These are phyloP conservation scores for Amazona guildingii DNA, from an alignment of 2,113 vertebrate species.

Conservation along the genomic window DNA sequence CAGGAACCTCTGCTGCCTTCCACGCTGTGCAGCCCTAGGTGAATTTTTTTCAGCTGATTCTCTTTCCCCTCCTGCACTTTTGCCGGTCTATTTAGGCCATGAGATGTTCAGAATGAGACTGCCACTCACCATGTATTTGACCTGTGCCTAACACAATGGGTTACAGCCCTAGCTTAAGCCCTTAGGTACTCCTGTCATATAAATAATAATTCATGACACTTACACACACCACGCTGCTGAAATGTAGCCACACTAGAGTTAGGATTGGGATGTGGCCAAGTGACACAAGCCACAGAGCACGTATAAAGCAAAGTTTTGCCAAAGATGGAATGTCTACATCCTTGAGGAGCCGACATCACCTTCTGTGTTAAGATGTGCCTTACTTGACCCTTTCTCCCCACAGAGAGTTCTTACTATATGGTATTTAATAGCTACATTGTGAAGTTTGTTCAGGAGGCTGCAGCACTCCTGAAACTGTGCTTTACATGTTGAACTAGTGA, in stretches of 20 bases:
- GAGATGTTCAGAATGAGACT: not conserved
- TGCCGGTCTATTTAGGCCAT: not conserved
- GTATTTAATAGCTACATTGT: not conserved
- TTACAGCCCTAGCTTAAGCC: not conserved
- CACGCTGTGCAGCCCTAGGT: rapidly evolving
- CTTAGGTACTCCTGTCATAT: not conserved
- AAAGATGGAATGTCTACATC: not conserved
- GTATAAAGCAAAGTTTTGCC: not conserved
- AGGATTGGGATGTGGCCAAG: not conserved
- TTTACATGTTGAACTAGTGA: not conserved
- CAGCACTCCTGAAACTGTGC: not conserved
- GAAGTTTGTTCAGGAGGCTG: not conserved
- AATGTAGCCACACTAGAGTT: not conserved
- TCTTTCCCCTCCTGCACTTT: not conserved
- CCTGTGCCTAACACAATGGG: not conserved
- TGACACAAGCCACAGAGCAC: not conserved
- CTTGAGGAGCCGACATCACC: not conserved
- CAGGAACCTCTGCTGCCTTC: not conserved
- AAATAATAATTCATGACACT: not conserved
- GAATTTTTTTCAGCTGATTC: not conserved
- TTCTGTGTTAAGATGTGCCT: not conserved
- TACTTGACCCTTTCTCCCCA: not conserved
- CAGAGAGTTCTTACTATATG: not conserved
- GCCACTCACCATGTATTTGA: not conserved
- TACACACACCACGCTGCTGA: not conserved